phyloP scores from a whole-genome alignment of 1,140 invertebrate genomes.

The Drosophila ercepeae region DNA sequence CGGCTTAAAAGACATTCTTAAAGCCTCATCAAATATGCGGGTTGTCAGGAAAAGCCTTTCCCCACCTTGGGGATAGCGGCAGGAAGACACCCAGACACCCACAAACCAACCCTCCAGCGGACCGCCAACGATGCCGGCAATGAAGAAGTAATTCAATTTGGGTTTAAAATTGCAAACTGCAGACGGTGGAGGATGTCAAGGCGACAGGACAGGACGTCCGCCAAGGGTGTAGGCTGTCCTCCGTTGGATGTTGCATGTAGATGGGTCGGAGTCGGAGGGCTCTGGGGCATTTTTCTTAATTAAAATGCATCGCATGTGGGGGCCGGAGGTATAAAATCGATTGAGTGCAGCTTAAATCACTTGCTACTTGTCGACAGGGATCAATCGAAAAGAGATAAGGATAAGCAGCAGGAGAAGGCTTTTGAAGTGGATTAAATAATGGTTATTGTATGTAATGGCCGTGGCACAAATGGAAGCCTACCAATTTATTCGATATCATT shows the following conservation, averaged over 20 bases:
- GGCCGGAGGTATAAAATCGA: constrained; percentile 57
- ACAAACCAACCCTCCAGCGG: constrained; percentile 1
- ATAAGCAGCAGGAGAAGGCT: neutral
- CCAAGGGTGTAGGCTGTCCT: constrained; percentile 26
- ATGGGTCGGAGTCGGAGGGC: constrained; percentile 1
- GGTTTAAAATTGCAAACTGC: constrained; percentile 77
- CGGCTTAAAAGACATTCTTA: constrained; percentile 44
- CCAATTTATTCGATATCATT: constrained; percentile 19
- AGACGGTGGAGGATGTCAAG: constrained; percentile 52
- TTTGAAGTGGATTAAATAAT: constrained; percentile 53
- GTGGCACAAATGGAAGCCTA: constrained; percentile 1
- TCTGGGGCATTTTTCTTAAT: constrained; percentile 60
- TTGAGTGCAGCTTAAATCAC: constrained; percentile 63
- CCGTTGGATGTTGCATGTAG: neutral
- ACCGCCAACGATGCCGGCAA: constrained; percentile 41
- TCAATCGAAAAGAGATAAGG: constrained; percentile 1
- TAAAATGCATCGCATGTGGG: constrained; percentile 67
- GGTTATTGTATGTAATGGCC: constrained; percentile 42
- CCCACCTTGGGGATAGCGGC: constrained; percentile 9
- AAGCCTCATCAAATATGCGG: constrained; percentile 54
- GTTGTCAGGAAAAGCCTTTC: constrained; percentile 11
- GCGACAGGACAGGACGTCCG: constrained; percentile 32
- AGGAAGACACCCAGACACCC: neutral
- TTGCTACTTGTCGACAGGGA: constrained; percentile 25
- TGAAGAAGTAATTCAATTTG: constrained; percentile 72